Base-by-base conservation (phyloP, 2,797 vertebrate genomes). In the Coregonus ussuriensis region DNA sequence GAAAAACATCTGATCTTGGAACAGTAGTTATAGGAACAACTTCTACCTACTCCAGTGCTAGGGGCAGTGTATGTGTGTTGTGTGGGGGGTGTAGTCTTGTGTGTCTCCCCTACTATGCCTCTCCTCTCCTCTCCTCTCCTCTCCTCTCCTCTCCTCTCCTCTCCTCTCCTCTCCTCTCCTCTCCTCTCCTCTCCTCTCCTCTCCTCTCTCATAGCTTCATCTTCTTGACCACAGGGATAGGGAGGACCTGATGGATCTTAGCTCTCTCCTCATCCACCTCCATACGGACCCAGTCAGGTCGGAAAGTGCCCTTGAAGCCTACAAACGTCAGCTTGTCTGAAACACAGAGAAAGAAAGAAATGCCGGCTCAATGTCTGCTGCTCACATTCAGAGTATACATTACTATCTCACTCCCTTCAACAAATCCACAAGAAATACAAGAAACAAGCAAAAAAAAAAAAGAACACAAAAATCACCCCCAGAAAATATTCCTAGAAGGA, bases 241-340 rank as follows among this genome's bases (percentile, higher is more conserved):
- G 96, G 79, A 99, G 91, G 1, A 95, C 97, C 87, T 98, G 96
- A 77, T 96, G 97, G 88, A 98, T 94, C 85, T 97, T 97, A 70
- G 95, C 96, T 0, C 90, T 91, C 51, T 97, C 92, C 2, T 94
- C 87, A 0, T 91, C 89, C 0, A 94, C 94, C 76, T 92, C 92
- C 91, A 98, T 81, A 62, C 91, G 95, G 82, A 98, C 91, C 98
- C 98, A 99, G 80, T 93, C 91, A 0, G 98, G 97, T 47, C 65
- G 91, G 88, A 97, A 98, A 78, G 89, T 87, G 79, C 97, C 97
- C 82, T 97, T 98, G 91, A 97, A 98, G 75, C 98, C 97, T 0
- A 97, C 94, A 69, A 99, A 97, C 0, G 89, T 94, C 91, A 97
- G 81, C 85, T 98, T 97, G 71, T 99, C 98, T 99, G 93, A 37